phyloP scores from a whole-genome alignment of 2,113 vertebrate genomes.

The Phylloscopus whistleri region DNA sequence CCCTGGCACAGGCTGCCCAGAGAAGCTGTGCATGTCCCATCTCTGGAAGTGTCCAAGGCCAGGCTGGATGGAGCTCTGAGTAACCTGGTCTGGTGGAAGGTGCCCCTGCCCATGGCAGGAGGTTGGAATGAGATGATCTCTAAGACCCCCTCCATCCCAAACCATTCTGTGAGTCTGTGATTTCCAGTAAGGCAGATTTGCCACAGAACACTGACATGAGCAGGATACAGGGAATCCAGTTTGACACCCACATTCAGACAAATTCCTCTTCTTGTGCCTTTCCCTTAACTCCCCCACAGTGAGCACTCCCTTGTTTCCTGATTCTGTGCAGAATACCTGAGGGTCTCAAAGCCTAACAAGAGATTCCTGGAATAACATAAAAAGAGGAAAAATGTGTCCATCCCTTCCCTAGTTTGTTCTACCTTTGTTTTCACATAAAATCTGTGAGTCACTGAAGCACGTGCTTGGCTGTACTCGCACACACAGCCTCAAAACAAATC shows the following conservation, averaged over 20 bases:
- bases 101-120: background rate
- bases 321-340: background rate
- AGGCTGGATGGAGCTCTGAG: background rate
- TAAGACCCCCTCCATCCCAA: background rate
- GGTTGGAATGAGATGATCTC: background rate
- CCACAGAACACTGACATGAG: background rate
- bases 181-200: background rate
- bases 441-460: background rate
- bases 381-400: background rate
- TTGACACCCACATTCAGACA: rapidly evolving
- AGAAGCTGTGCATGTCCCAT: background rate
- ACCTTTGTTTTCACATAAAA: background rate
- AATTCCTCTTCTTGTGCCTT: background rate
- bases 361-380: background rate
- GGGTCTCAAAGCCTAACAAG: background rate
- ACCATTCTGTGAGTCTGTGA: background rate
- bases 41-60: background rate
- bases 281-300: background rate
- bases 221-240: background rate
- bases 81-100: background rate
- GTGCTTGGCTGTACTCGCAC: background rate
- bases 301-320: background rate
- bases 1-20: rapidly evolving
- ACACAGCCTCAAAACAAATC: background rate
- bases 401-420: background rate